Conservation (phyloP, 2,797 vertebrate species). For the Alcedo quadribrachys region DNA sequence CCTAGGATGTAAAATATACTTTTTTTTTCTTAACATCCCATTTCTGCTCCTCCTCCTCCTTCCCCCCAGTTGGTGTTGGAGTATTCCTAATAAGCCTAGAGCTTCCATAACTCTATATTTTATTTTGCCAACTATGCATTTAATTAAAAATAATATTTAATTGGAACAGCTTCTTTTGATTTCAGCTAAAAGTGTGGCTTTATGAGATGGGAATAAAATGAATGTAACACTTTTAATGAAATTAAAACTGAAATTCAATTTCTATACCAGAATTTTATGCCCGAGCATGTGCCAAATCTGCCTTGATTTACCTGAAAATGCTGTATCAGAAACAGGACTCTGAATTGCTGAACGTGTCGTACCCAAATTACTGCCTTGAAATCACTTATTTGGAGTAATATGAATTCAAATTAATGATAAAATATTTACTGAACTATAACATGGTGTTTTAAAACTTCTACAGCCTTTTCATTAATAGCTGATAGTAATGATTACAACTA, state of each 20-base stretch:
- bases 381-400: slow-evolving; percentile 57
- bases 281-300: not conserved
- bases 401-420: slow-evolving; percentile 59
- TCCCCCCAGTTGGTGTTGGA: not conserved
- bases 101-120: not conserved
- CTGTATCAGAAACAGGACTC: not conserved
- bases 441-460: slow-evolving; percentile 63
- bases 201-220: not conserved
- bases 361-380: not conserved
- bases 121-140: not conserved
- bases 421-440: slow-evolving; percentile 53
- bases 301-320: not conserved
- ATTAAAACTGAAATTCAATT: not conserved
- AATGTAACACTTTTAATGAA: not conserved
- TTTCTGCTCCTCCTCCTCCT: rapidly evolving
- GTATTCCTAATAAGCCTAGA: not conserved
- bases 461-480: slow-evolving; percentile 63
- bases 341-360: not conserved
- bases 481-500: slow-evolving; percentile 61
- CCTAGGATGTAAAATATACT: not conserved
- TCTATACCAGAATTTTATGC: not conserved
- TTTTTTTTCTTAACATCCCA: not conserved
- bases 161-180: not conserved
- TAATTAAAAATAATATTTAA: slow-evolving; percentile 1
- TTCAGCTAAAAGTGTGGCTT: not conserved